phyloP scores from a whole-genome alignment of 2,888 invertebrate genomes.

The Troides aeacus region DNA sequence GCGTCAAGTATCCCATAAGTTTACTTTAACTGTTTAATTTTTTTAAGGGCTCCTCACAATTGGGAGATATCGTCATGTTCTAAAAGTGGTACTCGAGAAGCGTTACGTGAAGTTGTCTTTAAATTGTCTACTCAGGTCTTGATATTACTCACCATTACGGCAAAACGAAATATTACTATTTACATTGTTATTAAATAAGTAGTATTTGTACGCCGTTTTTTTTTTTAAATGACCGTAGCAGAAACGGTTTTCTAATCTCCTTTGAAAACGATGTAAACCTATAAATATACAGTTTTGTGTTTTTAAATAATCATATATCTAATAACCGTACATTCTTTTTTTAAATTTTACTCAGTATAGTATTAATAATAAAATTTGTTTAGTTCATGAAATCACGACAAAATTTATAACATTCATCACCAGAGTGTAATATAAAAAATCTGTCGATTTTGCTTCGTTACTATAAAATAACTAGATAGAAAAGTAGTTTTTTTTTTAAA shows the following conservation, averaged over 20 bases:
- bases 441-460: too few relatives aligned
- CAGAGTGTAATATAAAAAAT: too few relatives aligned
- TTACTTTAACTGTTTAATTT: conserved; percentile 10
- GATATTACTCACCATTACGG: conserved; percentile 7
- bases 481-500: too few relatives aligned
- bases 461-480: too few relatives aligned
- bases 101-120: conserved; percentile 32
- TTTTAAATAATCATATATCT: neutral
- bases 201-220: neutral
- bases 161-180: conserved; percentile 27
- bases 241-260: too few relatives aligned
- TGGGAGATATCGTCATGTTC: neutral
- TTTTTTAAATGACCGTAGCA: too few relatives aligned
- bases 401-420: neutral
- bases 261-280: too few relatives aligned
- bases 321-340: neutral
- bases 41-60: conserved; percentile 10
- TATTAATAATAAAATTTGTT: neutral
- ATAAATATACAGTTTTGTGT: neutral
- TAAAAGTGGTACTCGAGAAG: conserved; percentile 28
- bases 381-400: neutral
- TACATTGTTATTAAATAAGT: neutral
- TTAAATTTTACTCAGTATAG: neutral
- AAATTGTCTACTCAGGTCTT: conserved; percentile 38
- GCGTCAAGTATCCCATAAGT: conserved; percentile 1